Base-by-base conservation (phyloP, 2,113 vertebrate species). In the Sula dactylatra region DNA sequence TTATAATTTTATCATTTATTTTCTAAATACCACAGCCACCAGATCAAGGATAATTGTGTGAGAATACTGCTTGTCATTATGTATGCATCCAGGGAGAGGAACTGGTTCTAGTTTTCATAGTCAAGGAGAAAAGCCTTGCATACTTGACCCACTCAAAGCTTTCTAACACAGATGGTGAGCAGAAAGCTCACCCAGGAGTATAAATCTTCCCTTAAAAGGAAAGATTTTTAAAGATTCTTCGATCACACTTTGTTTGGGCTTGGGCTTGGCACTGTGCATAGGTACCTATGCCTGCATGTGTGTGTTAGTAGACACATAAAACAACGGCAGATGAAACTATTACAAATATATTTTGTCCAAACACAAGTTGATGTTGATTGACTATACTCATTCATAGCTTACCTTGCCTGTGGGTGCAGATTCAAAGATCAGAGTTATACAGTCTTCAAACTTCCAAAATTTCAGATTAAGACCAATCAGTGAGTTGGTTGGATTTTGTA, bases 161-260 rank as follows among this genome's bases (percentile, higher is more conserved):
- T 88, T 78, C 42, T 73, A 58, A 47, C 64, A 24, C 72, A 88
- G 86, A 78, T 88, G 77, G 91, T 72, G 66, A 81, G 72, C 64
- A 78, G 85, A 62, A 77, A 90, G 64, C 79, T 93, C 79, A 76
- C 64, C 25, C 69, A 31, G 19, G 45, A 66, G 31, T 70, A 38
- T 90, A 88, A 94, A 92, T 83, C 80, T 88, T 92, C 72, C 49
- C 62, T 45, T 62, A 45, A 73, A 93, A 91, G 81, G 45, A 61
- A 90, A 66, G n/a, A 32, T 67, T 72, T 82, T 66, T 77, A 50
- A 66, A n/a, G 67, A 86, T 93, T 80, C 42, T 90, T 47, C 31
- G 66, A 0, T 90, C 38, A 15, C 42, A 83, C 64, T 20, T 80
- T 77, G 65, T 62, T 84, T 91, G 70, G 26, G 17, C 56, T 93